phyloP scores from a whole-genome alignment of 2,113 vertebrate species.

The Corythaixoides concolor region DNA sequence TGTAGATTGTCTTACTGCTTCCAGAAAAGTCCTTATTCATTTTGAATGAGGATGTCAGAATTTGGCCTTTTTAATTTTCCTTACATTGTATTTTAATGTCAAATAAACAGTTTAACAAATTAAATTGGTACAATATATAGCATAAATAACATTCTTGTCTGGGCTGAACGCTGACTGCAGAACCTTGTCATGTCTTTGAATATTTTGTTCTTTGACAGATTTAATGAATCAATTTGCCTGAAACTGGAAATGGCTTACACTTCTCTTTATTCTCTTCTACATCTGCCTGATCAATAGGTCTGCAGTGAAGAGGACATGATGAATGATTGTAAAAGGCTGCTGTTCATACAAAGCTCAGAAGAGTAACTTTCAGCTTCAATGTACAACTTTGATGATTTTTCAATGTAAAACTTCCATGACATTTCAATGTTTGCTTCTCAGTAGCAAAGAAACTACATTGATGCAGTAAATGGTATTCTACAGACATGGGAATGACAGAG shows the following conservation, averaged over 20 bases:
- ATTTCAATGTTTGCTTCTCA: background rate
- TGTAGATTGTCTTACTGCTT: background rate
- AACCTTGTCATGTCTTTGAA: background rate
- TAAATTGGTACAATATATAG: background rate
- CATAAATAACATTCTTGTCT: background rate
- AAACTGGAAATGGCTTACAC: background rate
- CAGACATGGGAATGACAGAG: background rate
- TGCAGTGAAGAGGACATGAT: background rate
- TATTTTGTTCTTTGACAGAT: conserved; percentile 8
- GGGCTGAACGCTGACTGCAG: background rate
- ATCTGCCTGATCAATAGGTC: background rate
- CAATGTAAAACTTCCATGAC: background rate
- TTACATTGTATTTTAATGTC: background rate
- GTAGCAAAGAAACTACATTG: background rate
- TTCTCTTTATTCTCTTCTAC: background rate
- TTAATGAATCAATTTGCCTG: conserved; percentile 14
- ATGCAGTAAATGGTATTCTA: background rate
- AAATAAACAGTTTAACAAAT: background rate
- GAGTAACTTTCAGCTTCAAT: background rate
- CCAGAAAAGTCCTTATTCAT: background rate
- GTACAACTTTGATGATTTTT: background rate
- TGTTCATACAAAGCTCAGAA: background rate
- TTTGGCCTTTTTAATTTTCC: background rate
- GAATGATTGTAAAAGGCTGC: background rate
- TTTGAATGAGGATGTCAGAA: background rate